Evolutionary conservation across 1,140 invertebrate species (phyloP).

Genomic region (Andrena cerasifolii): DNA sequence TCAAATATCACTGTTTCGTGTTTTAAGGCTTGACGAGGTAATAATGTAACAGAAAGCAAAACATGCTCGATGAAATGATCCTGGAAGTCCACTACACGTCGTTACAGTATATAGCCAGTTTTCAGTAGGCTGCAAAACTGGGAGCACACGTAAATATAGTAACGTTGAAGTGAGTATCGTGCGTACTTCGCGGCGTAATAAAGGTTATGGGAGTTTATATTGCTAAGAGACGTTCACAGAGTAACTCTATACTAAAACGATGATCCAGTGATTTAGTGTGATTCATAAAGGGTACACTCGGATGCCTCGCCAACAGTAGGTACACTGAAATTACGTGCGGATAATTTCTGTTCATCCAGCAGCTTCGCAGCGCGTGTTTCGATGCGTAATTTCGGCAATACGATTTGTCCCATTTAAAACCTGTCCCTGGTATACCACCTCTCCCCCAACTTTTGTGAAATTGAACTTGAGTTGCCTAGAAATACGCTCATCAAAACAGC

Average conservation of each 20-base stretch:
- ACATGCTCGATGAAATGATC: too few relatives aligned
- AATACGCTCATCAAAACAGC: too few relatives aligned
- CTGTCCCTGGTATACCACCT: too few relatives aligned
- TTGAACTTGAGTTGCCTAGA: too few relatives aligned
- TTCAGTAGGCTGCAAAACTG: not conserved
- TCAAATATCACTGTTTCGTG: too few relatives aligned
- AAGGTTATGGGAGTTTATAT: not conserved
- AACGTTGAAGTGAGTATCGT: not conserved
- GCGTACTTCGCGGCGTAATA: not conserved
- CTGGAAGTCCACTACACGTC: too few relatives aligned
- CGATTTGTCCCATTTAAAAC: too few relatives aligned
- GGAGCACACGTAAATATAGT: not conserved
- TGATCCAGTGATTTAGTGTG: not conserved
- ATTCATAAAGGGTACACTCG: not conserved
- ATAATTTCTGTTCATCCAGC: not conserved
- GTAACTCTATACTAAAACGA: not conserved
- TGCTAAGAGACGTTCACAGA: not conserved
- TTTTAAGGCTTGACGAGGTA: too few relatives aligned
- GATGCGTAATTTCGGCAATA: too few relatives aligned
- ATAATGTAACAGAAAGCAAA: too few relatives aligned
- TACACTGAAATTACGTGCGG: not conserved
- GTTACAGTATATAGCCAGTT: not conserved
- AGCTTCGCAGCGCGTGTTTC: too few relatives aligned
- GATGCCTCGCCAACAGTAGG: not conserved
- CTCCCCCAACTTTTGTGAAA: too few relatives aligned